Conservation (phyloP, 2,797 vertebrate genomes). For the Lutra lutra region DNA sequence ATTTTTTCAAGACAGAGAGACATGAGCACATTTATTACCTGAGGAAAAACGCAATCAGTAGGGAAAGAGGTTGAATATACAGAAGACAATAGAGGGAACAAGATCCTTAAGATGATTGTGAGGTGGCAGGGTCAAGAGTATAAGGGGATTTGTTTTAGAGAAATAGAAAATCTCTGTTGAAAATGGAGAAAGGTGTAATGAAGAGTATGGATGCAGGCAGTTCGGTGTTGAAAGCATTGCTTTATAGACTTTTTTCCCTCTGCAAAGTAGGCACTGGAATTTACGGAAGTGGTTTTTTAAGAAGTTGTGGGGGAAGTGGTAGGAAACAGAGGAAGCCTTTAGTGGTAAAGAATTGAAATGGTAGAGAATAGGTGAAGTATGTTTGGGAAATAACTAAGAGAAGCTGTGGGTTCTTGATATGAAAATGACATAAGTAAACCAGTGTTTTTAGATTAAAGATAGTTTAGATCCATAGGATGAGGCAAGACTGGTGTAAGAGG, state of each 20-base stretch:
- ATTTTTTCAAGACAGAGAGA: not conserved
- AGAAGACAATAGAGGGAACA: not conserved
- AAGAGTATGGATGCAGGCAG: not conserved
- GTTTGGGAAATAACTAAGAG: not conserved
- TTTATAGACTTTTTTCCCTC: not conserved
- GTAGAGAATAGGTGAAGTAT: not conserved
- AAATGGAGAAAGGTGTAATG: not conserved
- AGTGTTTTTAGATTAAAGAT: slow-evolving; percentile 10
- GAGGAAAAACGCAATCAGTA: not conserved
- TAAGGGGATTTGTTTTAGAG: not conserved
- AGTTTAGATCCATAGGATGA: not conserved
- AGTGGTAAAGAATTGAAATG: slow-evolving; percentile 21
- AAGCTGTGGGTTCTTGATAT: slow-evolving; percentile 28
- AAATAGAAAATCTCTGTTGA: not conserved
- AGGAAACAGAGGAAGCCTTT: not conserved
- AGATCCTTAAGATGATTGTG: not conserved
- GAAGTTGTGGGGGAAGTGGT: not conserved
- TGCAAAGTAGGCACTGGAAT: not conserved
- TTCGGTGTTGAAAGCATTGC: not conserved
- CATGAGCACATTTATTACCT: not conserved
- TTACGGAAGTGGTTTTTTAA: not conserved
- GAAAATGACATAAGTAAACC: not conserved
- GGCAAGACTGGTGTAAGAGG: not conserved
- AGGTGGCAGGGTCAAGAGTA: not conserved
- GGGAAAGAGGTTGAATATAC: not conserved